Evolutionary conservation across 2,113 vertebrate genomes (phyloP).

Genomic region (Arothron firmamentum): DNA sequence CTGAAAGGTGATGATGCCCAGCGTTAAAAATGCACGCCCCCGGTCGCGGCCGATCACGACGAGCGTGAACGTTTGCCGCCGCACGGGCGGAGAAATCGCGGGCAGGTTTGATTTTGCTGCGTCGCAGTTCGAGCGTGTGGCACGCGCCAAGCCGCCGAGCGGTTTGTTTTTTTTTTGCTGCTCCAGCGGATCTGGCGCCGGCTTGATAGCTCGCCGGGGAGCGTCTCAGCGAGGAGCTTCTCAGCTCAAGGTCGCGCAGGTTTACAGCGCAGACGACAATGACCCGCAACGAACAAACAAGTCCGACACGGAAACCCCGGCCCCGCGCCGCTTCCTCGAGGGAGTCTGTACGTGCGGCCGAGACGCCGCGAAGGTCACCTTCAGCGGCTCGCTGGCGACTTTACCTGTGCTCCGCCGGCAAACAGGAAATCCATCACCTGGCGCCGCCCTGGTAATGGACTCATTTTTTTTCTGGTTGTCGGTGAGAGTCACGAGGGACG

Average conservation of each 20-base stretch:
- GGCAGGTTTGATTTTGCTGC: conserved; percentile 9
- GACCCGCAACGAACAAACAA: conserved; percentile 63
- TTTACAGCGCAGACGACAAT: conserved; percentile 53
- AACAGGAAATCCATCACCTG: conserved; percentile 77
- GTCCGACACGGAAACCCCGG: conserved; percentile 49
- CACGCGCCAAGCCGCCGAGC: conserved; percentile 21
- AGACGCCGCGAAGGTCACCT: conserved; percentile 73
- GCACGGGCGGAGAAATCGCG: not conserved
- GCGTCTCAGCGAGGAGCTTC: conserved; percentile 32
- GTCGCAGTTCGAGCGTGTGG: conserved; percentile 10
- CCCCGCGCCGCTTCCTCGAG: conserved; percentile 41
- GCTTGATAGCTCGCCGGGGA: conserved; percentile 40
- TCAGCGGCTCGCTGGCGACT: conserved; percentile 58
- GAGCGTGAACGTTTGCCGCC: not conserved
- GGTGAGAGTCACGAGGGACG: conserved; percentile 69
- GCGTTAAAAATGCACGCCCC: conserved; percentile 27
- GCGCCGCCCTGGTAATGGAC: conserved; percentile 69
- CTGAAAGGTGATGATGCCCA: conserved; percentile 52
- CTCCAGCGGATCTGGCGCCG: conserved; percentile 26
- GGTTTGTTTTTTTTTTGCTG: conserved; percentile 46
- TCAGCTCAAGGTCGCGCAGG: conserved; percentile 63
- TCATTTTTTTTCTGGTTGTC: conserved; percentile 72
- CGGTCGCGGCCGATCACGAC: conserved; percentile 14
- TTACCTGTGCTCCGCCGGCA: conserved; percentile 62
- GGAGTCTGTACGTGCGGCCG: conserved; percentile 58